Percentiles rank a stretch among this genome's conserved stretches.
These are phyloP conservation scores for roundworm (Caenorhabditis elegans) DNA, from an alignment of 1,140 invertebrate species.

Conservation along the genomic window DNA sequence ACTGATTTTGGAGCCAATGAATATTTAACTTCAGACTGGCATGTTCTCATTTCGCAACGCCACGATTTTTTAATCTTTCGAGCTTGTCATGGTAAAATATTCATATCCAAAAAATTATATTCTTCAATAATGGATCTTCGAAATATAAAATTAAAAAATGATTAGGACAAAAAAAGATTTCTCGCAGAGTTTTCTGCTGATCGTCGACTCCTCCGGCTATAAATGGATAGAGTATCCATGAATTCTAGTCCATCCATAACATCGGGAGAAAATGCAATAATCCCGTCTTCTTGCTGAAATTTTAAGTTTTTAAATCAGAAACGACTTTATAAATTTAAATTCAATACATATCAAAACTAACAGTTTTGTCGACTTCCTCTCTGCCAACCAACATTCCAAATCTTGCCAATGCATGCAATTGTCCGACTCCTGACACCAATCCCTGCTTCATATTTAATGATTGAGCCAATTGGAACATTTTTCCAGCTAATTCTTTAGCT, in stretches of 20 bases:
- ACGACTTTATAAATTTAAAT: too few species aligned
- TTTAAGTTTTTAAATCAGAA: too few species aligned
- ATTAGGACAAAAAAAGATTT: conserved; percentile 12
- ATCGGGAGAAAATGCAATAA: not conserved
- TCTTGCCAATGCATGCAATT: conserved; percentile 41
- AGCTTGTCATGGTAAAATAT: too few species aligned
- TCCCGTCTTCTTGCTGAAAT: not conserved
- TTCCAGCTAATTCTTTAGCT: conserved; percentile 40
- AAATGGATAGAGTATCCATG: not conserved
- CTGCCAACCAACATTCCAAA: conserved; percentile 23
- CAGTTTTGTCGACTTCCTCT: not conserved
- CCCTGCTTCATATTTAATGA: conserved; percentile 39
- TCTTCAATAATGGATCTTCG: too few species aligned
- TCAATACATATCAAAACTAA: too few species aligned
- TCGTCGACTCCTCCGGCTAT: not conserved
- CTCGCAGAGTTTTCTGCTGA: not conserved
- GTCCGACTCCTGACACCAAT: conserved; percentile 37
- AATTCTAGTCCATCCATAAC: conserved; percentile 9
- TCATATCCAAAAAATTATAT: too few species aligned
- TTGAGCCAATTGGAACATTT: conserved; percentile 43
- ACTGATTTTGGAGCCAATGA: too few species aligned
- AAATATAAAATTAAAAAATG: too few species aligned
- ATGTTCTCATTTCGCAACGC: too few species aligned
- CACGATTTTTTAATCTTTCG: too few species aligned
- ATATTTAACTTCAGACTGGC: too few species aligned